Evolutionary conservation across 2,797 vertebrate genomes (phyloP), one percentile per base, ranked within the genome.

Genomic region (Catharus ustulatus): DNA sequence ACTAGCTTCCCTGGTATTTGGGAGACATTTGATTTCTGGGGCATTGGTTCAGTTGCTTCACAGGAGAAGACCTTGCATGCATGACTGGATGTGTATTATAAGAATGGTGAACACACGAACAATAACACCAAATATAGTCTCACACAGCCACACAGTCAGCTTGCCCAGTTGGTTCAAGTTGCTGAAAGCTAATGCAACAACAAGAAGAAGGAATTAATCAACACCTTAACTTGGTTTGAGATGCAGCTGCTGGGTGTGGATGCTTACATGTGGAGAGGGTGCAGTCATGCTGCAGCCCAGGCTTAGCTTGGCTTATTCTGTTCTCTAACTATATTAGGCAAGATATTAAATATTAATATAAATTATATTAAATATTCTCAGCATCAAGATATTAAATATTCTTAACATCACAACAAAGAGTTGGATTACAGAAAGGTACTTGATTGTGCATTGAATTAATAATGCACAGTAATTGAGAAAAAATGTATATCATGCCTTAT

Each of bases 261-360:
- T 58, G 27, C n/a, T 62, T 32, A 43, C 36, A 40, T 1, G 11
- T 27, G 59, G 21, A 4, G 18, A 88, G 4, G 26, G 24, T 36
- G 27, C 0, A 0, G n/a, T 15, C 3, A 0, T 20, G 11, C 0
- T 2, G 10, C 32, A 64, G 6, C 10, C 34, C 15, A n/a, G 17
- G 10, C 22, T 58, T 36, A 48, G 13, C 14, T 63, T 74, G 40
- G 3, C 2, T 59, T 55, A 14, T 11, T 6, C n/a, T 54, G 8
- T 9, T 85, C 76, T 63, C 38, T 38, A 38, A 38, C 38, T 38
- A 38, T 38, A 38, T 38, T 38, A 38, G 38, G 10, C 38, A 38
- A 38, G 38, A 38, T 38, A 38, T 38, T 38, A 38, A 38, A 38
- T 38, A 38, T 38, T 38, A 38, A 38, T 38, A 38, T 38, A 38